A percentile compares a stretch with the other conserved stretches of the same genome.
These are phyloP conservation scores for Zoanthus sansibaricus DNA, from an alignment of 92 coral and sea anemone species.

Conservation along the genomic window DNA sequence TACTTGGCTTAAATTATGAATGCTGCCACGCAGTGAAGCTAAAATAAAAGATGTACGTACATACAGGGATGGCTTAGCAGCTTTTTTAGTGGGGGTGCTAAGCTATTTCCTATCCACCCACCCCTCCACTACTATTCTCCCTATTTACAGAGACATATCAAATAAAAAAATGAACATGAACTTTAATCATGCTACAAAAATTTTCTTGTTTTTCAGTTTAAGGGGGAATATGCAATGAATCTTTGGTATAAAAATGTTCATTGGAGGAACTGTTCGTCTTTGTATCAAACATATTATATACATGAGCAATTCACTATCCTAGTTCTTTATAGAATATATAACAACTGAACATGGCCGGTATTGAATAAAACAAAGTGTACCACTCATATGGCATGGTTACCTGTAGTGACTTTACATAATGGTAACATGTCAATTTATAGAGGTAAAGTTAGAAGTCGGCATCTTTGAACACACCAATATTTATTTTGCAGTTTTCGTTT, in stretches of 20 bases:
- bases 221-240: not conserved
- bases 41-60: slow-evolving; percentile 12
- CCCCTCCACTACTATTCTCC: not conserved
- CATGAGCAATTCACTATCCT: not conserved
- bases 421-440: not conserved
- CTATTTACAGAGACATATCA: not conserved
- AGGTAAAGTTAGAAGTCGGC: not conserved
- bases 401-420: not conserved
- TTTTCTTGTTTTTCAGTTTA: not conserved
- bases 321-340: not conserved
- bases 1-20: slow-evolving; percentile 56
- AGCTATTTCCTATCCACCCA: not conserved
- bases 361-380: not conserved
- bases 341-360: not conserved
- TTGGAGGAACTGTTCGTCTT: slow-evolving; percentile 16
- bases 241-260: slow-evolving; percentile 4
- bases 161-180: not conserved
- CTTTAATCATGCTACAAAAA: not conserved
- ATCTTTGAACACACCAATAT: not conserved
- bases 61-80: too few species aligned
- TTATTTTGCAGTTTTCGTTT: not conserved
- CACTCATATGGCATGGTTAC: not conserved
- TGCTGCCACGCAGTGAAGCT: slow-evolving; percentile 50
- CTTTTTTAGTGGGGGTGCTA: not conserved
- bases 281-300: not conserved